A percentile compares a stretch with the other conserved stretches of the same genome.
Conservation (phyloP, 1,140 invertebrate genomes). For the Lysiphlebus fabarum region DNA sequence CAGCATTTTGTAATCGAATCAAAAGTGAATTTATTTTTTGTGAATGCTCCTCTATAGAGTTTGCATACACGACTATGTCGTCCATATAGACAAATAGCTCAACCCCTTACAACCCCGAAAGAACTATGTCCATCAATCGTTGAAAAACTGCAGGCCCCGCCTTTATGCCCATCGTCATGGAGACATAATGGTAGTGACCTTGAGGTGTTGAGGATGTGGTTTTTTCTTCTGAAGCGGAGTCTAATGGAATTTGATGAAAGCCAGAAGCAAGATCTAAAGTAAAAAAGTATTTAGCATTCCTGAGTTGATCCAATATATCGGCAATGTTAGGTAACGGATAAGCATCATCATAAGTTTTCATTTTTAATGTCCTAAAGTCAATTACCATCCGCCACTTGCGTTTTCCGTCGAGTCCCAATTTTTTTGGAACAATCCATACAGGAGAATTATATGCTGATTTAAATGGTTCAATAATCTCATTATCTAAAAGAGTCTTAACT, state of each 20-base stretch:
- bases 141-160: neutral
- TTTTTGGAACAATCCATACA: slow-evolving; percentile 2
- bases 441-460: neutral
- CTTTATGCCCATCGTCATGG: neutral
- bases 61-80: slow-evolving; percentile 4
- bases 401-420: neutral
- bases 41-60: slow-evolving; percentile 2
- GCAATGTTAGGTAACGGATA: slow-evolving; percentile 4
- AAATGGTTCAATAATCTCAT: slow-evolving; percentile 6
- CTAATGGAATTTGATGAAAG: slow-evolving; percentile 1
- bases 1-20: slow-evolving; percentile 31
- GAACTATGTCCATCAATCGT: slow-evolving; percentile 22
- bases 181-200: neutral
- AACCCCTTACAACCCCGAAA: slow-evolving; percentile 6
- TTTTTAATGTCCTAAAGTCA: neutral
- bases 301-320: slow-evolving; percentile 11
- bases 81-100: slow-evolving; percentile 16
- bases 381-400: slow-evolving; percentile 7
- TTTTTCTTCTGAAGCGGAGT: neutral
- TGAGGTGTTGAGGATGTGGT: slow-evolving; percentile 1
- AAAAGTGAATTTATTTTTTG: slow-evolving; percentile 11
- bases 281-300: neutral
- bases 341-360: neutral
- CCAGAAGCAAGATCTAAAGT: slow-evolving; percentile 5
- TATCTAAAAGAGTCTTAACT: slow-evolving; percentile 6